Evolutionary conservation across 2,113 vertebrate genomes (phyloP).

Genomic region (Colinus virginianus): DNA sequence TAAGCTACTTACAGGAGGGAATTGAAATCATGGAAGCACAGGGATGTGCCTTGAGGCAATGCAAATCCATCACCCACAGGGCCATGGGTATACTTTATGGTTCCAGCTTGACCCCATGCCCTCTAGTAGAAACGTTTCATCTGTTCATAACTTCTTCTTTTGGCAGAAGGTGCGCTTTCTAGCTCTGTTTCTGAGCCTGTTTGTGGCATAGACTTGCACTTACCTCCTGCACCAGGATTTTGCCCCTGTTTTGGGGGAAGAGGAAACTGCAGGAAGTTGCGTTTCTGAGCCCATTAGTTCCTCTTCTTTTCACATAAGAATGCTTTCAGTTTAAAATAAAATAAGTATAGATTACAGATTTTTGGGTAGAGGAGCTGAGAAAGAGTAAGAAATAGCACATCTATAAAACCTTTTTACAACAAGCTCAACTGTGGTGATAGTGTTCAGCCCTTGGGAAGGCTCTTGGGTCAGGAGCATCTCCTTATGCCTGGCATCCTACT

Average conservation of each 20-base stretch:
- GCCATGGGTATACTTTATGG: not conserved
- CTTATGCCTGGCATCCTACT: not conserved
- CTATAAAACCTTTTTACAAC: accelerated
- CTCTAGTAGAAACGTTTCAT: not conserved
- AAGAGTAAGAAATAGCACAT: not conserved
- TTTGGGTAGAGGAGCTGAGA: not conserved
- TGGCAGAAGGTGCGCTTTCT: not conserved
- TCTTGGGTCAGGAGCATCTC: not conserved
- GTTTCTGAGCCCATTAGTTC: not conserved
- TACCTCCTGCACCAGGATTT: not conserved
- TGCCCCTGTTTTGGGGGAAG: not conserved
- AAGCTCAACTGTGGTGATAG: accelerated
- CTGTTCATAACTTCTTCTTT: not conserved
- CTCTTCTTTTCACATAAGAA: not conserved
- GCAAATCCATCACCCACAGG: accelerated
- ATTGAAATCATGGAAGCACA: not conserved
- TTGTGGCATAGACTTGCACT: not conserved
- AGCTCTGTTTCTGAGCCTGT: not conserved
- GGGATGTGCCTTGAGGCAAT: accelerated
- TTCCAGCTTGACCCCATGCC: not conserved
- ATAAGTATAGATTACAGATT: not conserved
- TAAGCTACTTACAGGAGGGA: not conserved
- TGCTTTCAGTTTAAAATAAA: not conserved
- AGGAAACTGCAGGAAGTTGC: not conserved
- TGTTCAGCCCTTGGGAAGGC: not conserved